Conservation (phyloP, 2,888 invertebrate species). For the Scaptodrosophila latifasciaeformis region DNA sequence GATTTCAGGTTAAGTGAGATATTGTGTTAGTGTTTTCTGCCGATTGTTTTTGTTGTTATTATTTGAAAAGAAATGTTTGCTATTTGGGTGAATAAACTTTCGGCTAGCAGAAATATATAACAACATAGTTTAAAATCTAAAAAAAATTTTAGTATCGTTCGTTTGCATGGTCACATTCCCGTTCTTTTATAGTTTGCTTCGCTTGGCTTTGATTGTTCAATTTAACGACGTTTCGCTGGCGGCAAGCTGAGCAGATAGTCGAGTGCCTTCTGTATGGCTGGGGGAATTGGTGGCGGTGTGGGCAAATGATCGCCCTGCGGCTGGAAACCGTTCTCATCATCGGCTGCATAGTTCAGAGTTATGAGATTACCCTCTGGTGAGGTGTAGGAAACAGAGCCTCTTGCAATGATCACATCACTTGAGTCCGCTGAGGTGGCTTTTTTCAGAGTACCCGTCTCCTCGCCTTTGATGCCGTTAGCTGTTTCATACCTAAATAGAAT, state of each 20-base stretch:
- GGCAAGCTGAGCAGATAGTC: conserved; percentile 83
- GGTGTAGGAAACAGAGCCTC: conserved; percentile 82
- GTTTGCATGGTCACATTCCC: conserved; percentile 33
- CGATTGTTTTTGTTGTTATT: not conserved
- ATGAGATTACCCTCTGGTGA: conserved; percentile 84
- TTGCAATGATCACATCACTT: conserved; percentile 81
- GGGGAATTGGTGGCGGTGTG: conserved; percentile 85
- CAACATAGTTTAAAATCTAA: conserved; percentile 35
- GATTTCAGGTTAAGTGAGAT: conserved; percentile 3
- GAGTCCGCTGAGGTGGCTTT: conserved; percentile 82
- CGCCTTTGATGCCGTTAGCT: conserved; percentile 87
- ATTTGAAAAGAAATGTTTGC: no score
- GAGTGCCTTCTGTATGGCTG: conserved; percentile 84
- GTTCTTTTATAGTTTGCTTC: conserved; percentile 5
- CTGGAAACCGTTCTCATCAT: conserved; percentile 82
- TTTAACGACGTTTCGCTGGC: conserved; percentile 75
- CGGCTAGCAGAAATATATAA: conserved; percentile 40
- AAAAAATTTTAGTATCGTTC: conserved; percentile 37
- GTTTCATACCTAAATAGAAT: conserved; percentile 82
- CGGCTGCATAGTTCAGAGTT: conserved; percentile 81
- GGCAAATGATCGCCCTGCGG: conserved; percentile 82
- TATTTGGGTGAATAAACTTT: conserved; percentile 31
- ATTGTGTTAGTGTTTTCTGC: not conserved
- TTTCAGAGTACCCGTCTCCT: conserved; percentile 85
- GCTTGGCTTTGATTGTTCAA: conserved; percentile 14